Percentiles rank a stretch among this genome's conserved stretches.
Conservation (phyloP, 1,140 invertebrate genomes). For the Drosophila equinoxialis region DNA sequence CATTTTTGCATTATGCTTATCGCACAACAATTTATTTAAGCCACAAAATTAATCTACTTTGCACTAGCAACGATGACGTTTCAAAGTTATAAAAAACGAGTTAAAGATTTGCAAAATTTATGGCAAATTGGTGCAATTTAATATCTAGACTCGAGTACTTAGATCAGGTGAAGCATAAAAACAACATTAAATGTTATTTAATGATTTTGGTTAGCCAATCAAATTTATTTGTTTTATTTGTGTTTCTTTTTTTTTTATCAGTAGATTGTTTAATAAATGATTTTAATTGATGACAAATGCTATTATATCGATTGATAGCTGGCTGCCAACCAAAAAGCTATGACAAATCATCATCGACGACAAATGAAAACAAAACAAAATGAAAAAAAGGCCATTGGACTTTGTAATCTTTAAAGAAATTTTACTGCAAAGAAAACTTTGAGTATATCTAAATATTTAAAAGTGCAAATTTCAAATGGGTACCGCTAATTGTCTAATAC, state of each 20-base stretch:
- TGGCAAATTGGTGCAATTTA: background rate
- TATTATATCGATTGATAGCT: slow-evolving; percentile 40
- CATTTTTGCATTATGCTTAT: slow-evolving; percentile 30
- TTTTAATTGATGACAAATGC: slow-evolving; percentile 51
- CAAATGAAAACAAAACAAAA: no score
- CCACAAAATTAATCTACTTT: slow-evolving; percentile 40
- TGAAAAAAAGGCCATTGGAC: slow-evolving; percentile 10
- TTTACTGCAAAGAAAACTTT: slow-evolving; percentile 1
- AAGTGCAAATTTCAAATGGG: background rate
- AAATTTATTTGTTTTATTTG: background rate
- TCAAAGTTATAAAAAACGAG: slow-evolving; percentile 5
- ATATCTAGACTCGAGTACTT: background rate
- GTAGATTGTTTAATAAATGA: slow-evolving; percentile 51
- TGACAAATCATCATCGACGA: slow-evolving; percentile 58
- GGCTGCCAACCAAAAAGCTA: slow-evolving; percentile 12
- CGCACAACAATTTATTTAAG: slow-evolving; percentile 36
- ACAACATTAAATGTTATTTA: background rate
- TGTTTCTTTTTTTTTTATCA: slow-evolving; percentile 39
- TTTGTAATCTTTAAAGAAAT: slow-evolving; percentile 36
- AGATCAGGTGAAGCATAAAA: background rate
- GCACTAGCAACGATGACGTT: slow-evolving; percentile 30
- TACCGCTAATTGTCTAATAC: slow-evolving; percentile 14
- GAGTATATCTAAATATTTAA: background rate
- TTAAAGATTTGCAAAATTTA: background rate
- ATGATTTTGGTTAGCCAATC: background rate